Evolutionary conservation across 2,113 vertebrate genomes (phyloP), one percentile per base, ranked within the genome.

Genomic region (Rhabdomys dilectus): DNA sequence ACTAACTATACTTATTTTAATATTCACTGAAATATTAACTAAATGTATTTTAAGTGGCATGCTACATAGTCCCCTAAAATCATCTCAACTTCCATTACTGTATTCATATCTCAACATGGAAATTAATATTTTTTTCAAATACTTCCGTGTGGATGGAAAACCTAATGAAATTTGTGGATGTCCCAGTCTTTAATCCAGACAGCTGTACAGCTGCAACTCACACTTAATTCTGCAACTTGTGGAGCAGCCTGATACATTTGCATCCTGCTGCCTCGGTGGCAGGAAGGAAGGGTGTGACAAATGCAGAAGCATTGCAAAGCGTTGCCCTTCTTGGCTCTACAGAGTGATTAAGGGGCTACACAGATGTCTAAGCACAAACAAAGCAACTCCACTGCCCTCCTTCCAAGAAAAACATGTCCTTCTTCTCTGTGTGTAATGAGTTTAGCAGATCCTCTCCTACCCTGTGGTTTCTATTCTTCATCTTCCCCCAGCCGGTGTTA

Each of bases 321-420:
- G 75, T 1, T 78, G 84, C 26, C 64, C 7, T 80, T 86, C 62
- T 81, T 34, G 72, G 88, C 81, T 88, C 53, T 64, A 68, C 4
- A 26, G 17, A 10, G 66, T 92, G 96, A 92, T 92, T 88, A 94
- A 95, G 78, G 62, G 15, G 81, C 73, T 58, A 16, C 1, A 96
- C 68, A 89, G 64, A 58, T 62, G 36, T 94, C 64, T 73, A 77
- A 80, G 60, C n/a, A 77, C 70, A 97, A 94, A n/a, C 95, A 93
- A 88, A 93, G 58, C 70, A 92, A 82, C 21, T n/a, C 31, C 31
- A 45, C 3, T 36, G 5, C 21, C n/a, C 6, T 1, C 21, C 3
- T 7, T 5, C 19, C 51, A 60, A 87, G 64, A 53, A 34, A 66
- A 72, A 34, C 39, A 39, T 56, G 11, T 75, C 68, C n/a, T 78